Conservation (phyloP, 2,113 vertebrate species). For the Lamprotornis superbus region DNA sequence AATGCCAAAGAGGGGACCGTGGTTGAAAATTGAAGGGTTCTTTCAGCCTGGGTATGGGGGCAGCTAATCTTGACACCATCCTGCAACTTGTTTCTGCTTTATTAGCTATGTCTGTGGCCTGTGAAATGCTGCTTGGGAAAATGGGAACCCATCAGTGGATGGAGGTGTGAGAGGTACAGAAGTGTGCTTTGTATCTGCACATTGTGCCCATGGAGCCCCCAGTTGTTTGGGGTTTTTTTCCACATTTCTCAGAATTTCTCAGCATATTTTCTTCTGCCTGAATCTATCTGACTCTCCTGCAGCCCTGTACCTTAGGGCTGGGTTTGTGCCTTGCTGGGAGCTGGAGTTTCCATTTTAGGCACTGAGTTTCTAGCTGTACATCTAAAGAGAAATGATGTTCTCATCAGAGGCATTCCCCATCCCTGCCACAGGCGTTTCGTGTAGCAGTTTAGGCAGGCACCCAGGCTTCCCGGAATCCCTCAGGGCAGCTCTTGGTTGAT, state of each 20-base stretch:
- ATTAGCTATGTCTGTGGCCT: not conserved
- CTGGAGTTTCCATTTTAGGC: not conserved
- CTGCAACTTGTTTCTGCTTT: not conserved
- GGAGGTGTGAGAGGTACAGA: not conserved
- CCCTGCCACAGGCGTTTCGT: fast-evolving
- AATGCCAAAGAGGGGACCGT: not conserved
- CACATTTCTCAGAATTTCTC: not conserved
- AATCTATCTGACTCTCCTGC: not conserved
- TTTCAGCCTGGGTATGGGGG: not conserved
- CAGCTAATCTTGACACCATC: not conserved
- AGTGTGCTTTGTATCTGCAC: not conserved
- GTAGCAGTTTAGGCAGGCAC: not conserved
- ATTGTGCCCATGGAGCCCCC: not conserved
- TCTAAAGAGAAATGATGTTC: not conserved
- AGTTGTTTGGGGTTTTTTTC: too few relatives aligned
- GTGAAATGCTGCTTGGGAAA: not conserved
- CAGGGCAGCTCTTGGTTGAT: not conserved
- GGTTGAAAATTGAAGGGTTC: not conserved
- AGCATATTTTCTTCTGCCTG: not conserved
- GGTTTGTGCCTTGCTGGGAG: not conserved
- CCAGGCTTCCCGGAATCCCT: not conserved
- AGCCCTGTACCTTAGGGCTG: not conserved
- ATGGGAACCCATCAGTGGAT: fast-evolving
- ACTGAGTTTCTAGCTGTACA: not conserved
- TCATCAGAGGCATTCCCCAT: not conserved